Evolutionary conservation across 2,113 vertebrate genomes (phyloP).

Genomic region (Thymallus thymallus): DNA sequence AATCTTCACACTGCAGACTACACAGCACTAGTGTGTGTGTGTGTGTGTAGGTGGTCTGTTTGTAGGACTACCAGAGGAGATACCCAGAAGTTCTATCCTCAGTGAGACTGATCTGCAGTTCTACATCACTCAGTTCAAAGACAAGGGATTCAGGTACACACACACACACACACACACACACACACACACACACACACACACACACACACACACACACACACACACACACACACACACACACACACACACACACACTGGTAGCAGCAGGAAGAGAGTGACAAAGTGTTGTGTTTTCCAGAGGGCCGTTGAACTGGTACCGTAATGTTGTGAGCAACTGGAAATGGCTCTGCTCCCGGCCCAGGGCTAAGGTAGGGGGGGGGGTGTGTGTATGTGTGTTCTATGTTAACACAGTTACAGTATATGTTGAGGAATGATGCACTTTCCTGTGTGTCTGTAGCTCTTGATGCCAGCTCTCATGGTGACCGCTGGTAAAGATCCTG

Average conservation of each 20-base stretch:
- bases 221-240: too few species aligned
- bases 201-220: too few species aligned
- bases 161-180: background rate
- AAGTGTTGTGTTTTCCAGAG: slow-evolving; percentile 56
- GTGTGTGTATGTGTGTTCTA: background rate
- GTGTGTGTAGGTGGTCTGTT: slow-evolving; percentile 71
- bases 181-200: too few species aligned
- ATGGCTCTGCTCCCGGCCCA: slow-evolving; percentile 71
- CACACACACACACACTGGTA: too few species aligned
- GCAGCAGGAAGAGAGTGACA: too few species aligned
- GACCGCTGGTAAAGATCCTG: slow-evolving; percentile 73
- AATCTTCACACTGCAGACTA: too few species aligned
- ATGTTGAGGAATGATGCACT: too few species aligned
- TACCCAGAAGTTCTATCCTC: slow-evolving; percentile 68
- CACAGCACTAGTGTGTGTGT: slow-evolving; percentile 1
- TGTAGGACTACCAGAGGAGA: slow-evolving; percentile 59
- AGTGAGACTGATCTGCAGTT: slow-evolving; percentile 70
- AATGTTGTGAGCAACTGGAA: slow-evolving; percentile 77
- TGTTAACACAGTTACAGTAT: too few species aligned
- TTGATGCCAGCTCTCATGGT: slow-evolving; percentile 83
- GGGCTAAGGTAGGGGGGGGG: slow-evolving; percentile 49
- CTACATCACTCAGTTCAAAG: slow-evolving; percentile 75
- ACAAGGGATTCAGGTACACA: slow-evolving; percentile 79
- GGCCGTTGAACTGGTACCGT: slow-evolving; percentile 86
- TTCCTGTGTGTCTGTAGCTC: slow-evolving; percentile 63